A percentile compares a stretch with the other conserved stretches of the same genome.
These are phyloP conservation scores for Dicerorhinus sumatrensis DNA, from an alignment of 2,113 vertebrate genomes.

Conservation along the genomic window DNA sequence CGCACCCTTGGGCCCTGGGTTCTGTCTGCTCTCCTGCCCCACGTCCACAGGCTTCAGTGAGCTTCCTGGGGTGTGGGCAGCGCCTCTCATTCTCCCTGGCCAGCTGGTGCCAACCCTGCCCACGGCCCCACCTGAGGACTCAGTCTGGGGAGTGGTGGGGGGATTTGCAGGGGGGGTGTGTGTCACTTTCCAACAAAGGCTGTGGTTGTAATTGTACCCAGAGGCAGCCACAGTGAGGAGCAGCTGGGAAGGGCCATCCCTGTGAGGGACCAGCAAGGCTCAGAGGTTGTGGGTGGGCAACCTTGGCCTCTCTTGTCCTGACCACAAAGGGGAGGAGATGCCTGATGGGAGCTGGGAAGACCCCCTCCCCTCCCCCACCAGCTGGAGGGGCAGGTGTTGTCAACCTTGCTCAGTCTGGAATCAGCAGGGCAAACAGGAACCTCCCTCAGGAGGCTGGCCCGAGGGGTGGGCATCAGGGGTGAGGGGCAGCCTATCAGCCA, in stretches of 20 bases:
- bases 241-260: rapidly evolving
- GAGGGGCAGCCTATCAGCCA: neutral
- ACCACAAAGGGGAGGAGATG: neutral
- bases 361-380: too few species aligned
- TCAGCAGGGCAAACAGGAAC: neutral
- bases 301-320: neutral
- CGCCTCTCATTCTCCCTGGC: neutral
- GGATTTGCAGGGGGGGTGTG: neutral
- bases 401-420: neutral
- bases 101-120: neutral
- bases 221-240: neutral
- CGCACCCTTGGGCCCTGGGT: neutral
- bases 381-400: neutral
- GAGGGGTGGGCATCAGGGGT: neutral
- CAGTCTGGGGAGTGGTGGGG: neutral
- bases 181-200: rapidly evolving
- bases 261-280: neutral
- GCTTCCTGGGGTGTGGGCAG: neutral
- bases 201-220: neutral
- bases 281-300: neutral
- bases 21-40: neutral
- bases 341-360: neutral
- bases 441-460: neutral
- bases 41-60: neutral
- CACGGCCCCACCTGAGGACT: neutral